These are phyloP conservation scores for Eristalis intricaria DNA, from an alignment of 2,888 invertebrate species.

Conservation along the genomic window DNA sequence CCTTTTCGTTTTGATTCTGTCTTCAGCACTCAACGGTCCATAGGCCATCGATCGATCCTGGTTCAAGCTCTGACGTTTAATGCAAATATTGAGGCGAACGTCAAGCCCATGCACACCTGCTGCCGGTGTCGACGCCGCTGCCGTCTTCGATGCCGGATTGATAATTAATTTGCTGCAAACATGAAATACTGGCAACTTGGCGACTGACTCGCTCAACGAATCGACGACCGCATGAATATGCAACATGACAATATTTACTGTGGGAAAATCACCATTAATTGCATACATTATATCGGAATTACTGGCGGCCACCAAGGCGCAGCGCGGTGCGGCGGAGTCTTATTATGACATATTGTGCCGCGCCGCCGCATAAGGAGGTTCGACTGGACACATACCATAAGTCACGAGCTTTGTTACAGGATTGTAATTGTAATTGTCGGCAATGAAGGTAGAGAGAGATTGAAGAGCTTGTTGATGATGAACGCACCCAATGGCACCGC, in stretches of 20 bases:
- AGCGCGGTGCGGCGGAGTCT: constrained; percentile 12
- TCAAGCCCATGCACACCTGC: constrained; percentile 48
- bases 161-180: constrained; percentile 67
- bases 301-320: constrained; percentile 12
- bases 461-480: constrained; percentile 60
- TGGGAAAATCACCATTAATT: constrained; percentile 67
- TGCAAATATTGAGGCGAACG: constrained; percentile 37
- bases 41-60: constrained; percentile 39
- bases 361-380: constrained; percentile 7
- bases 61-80: constrained; percentile 12
- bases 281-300: constrained; percentile 54
- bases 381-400: constrained; percentile 52
- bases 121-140: neutral
- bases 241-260: constrained; percentile 67
- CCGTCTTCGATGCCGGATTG: constrained; percentile 38
- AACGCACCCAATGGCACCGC: constrained; percentile 53
- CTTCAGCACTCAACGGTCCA: neutral
- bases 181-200: constrained; percentile 61
- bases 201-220: constrained; percentile 54
- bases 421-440: constrained; percentile 46
- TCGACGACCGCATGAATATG: constrained; percentile 67
- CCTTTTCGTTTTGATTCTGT: constrained; percentile 29
- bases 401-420: constrained; percentile 61
- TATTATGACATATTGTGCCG: constrained; percentile 65
- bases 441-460: constrained; percentile 38